Conservation (phyloP, 2,888 invertebrate species). For the Choreutis nemorana region DNA sequence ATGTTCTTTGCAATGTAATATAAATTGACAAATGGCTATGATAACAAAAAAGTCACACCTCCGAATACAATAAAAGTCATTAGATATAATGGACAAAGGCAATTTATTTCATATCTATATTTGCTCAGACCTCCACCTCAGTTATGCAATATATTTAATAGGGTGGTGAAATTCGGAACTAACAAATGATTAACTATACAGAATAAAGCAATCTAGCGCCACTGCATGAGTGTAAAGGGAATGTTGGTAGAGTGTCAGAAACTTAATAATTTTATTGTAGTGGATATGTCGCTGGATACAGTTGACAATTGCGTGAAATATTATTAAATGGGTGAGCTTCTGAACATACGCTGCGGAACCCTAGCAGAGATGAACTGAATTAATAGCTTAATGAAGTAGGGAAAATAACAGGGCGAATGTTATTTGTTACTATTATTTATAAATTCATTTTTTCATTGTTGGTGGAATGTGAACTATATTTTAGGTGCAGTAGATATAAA, state of each 20-base stretch:
- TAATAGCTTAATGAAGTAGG: slow-evolving; percentile 10
- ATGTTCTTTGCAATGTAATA: too few relatives aligned
- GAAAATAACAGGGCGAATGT: slow-evolving; percentile 11
- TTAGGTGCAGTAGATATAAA: too few relatives aligned
- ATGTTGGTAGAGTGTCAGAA: slow-evolving; percentile 20
- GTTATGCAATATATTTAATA: slow-evolving; percentile 47
- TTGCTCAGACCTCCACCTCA: slow-evolving; percentile 34
- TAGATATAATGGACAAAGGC: slow-evolving; percentile 35
- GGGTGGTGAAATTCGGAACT: too few relatives aligned
- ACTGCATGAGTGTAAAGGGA: not conserved
- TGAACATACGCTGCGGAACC: slow-evolving; percentile 33
- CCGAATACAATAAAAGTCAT: slow-evolving; percentile 33
- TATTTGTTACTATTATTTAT: too few relatives aligned
- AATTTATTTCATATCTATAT: slow-evolving; percentile 55
- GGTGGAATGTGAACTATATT: too few relatives aligned
- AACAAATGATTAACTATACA: too few relatives aligned
- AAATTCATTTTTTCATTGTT: too few relatives aligned
- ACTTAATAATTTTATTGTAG: slow-evolving; percentile 41
- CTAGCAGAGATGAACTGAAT: slow-evolving; percentile 13
- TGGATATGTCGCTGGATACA: too few relatives aligned
- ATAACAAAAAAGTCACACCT: slow-evolving; percentile 27
- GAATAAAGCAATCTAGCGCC: slow-evolving; percentile 4
- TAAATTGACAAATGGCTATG: slow-evolving; percentile 4
- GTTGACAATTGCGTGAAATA: slow-evolving; percentile 51
- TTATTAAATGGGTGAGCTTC: slow-evolving; percentile 34